These are phyloP conservation scores for Drosophila longiperda DNA, from an alignment of 2,888 invertebrate species.

Conservation along the genomic window DNA sequence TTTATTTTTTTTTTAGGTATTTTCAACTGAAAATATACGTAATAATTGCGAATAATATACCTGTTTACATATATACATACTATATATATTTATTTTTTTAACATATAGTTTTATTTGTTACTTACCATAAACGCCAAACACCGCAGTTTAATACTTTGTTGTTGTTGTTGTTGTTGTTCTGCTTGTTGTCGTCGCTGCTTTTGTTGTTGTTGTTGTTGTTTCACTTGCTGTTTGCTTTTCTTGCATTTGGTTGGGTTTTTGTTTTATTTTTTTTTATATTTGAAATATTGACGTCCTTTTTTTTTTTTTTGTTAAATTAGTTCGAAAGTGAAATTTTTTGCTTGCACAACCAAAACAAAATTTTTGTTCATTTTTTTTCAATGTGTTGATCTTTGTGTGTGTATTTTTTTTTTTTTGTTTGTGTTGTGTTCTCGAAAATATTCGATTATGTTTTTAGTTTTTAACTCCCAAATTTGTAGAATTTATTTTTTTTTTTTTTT, in stretches of 20 bases:
- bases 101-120: not conserved
- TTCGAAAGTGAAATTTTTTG: slow-evolving; percentile 53
- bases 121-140: slow-evolving; percentile 78
- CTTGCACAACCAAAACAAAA: slow-evolving; percentile 52
- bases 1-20: slow-evolving; percentile 5
- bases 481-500: not conserved
- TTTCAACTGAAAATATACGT: not conserved
- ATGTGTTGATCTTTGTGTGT: not conserved
- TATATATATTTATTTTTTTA: not conserved
- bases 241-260: slow-evolving; percentile 42
- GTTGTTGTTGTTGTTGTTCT: slow-evolving; percentile 39
- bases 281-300: slow-evolving; percentile 10
- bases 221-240: slow-evolving; percentile 30
- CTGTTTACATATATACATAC: not conserved
- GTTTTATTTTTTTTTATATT: not conserved
- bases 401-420: not conserved
- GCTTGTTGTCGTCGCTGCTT: slow-evolving; percentile 19
- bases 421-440: slow-evolving; percentile 23
- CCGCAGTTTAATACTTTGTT: slow-evolving; percentile 75
- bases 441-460: slow-evolving; percentile 15
- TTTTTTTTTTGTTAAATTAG: slow-evolving; percentile 37
- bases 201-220: slow-evolving; percentile 19
- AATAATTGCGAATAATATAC: not conserved
- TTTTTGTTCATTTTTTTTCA: slow-evolving; percentile 38
- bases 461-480: slow-evolving; percentile 7